Conservation (phyloP, 2,113 vertebrate species). For the Dasyornis broadbenti region DNA sequence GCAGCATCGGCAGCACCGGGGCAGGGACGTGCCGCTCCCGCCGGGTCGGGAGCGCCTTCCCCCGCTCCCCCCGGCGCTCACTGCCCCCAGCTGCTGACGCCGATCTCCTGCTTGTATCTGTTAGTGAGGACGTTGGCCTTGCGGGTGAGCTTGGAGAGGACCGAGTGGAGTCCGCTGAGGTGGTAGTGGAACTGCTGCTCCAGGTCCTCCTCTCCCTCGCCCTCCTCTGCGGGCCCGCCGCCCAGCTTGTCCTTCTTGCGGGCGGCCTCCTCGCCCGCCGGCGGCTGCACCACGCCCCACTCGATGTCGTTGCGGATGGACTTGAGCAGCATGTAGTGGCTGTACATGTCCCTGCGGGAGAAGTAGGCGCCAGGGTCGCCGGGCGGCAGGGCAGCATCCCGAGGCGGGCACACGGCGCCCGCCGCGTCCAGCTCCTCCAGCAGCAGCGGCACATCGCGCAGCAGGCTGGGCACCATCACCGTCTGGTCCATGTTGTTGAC, state of each 20-base stretch:
- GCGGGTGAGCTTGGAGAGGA: constrained; percentile 89
- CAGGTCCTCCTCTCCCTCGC: constrained; percentile 82
- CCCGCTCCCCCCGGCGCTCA: constrained; percentile 56
- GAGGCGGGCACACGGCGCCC: neutral
- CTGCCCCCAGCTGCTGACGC: constrained; percentile 85
- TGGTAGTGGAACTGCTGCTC: constrained; percentile 93
- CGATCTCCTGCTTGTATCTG: constrained; percentile 94
- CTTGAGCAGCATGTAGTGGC: constrained; percentile 90
- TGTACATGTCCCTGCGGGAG: constrained; percentile 89
- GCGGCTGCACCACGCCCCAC: constrained; percentile 87
- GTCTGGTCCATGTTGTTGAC: constrained; percentile 97
- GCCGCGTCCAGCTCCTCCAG: constrained; percentile 74
- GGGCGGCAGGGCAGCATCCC: constrained; percentile 18
- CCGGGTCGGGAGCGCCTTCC: neutral
- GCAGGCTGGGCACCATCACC: constrained; percentile 91
- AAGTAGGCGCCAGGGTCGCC: constrained; percentile 60
- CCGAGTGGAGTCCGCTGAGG: constrained; percentile 88
- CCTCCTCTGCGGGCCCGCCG: constrained; percentile 71
- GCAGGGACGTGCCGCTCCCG: neutral
- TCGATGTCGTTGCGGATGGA: constrained; percentile 94
- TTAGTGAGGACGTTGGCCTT: constrained; percentile 92
- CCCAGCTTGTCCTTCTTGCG: constrained; percentile 74
- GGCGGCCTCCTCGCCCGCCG: constrained; percentile 72
- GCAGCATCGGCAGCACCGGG: constrained; percentile 59
- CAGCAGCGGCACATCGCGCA: constrained; percentile 88